Base-by-base conservation (phyloP, 2,888 invertebrate genomes). In the Trichopria drosophilae region DNA sequence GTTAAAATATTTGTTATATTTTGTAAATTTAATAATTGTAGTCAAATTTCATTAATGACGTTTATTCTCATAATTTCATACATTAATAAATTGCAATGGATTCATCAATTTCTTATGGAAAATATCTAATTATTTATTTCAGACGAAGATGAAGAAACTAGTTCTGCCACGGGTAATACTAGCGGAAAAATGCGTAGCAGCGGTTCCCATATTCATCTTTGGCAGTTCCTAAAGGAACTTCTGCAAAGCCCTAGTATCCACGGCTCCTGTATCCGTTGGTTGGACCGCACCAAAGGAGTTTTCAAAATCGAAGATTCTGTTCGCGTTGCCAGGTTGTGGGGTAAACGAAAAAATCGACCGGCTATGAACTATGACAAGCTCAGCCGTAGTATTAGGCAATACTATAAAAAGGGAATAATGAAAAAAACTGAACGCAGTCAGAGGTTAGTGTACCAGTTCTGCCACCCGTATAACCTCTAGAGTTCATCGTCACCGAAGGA, bases 291-390 rank as follows among this genome's bases (percentile, higher is more conserved):
- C 76, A 90, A 88, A 77, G 97, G 96, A 51, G 90, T 98, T 32
- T 99, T 99, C 82, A 99, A 98, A 80, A 99, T 99, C 74, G 98
- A 99, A 77, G 97, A 99, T 78, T 96, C 96, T 9, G 93, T 95
- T 20, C 85, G 92, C 62, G 96, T 99, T 43, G 98, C 99, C n/a
- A 84, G 90, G 63, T 83, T 96, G 45, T 99, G 99, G 99, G 99
- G 99, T 55, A 89, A 92, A 68, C 83, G 98, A 60, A 99, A 99
- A 79, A 98, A 99, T 80, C 83, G 98, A 7, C 96, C 97, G 0
- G 96, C 96, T 20, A 99, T 99, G 98, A 99, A 99, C 81, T 99
- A 99, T 79, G 99, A 99, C 81, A 99, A 99, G 76, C 80, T 99
- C 39, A 96, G 95, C 59, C 84, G 99, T 48, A 97, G 96, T 63